phyloP scores from a whole-genome alignment of 1,140 invertebrate species.

The Drosophila suzukii region DNA sequence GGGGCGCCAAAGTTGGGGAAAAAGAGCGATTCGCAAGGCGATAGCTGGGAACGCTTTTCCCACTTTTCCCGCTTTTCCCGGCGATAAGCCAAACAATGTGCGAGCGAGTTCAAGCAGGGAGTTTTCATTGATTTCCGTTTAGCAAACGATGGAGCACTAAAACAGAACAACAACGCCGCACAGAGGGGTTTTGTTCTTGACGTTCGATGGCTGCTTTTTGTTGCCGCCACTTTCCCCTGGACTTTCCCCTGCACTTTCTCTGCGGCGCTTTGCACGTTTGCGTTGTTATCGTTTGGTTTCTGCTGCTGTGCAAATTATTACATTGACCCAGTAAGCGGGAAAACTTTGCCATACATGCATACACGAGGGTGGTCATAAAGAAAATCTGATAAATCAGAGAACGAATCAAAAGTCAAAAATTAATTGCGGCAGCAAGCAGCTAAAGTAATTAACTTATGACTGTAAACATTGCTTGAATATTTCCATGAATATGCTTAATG shows the following conservation, averaged over 20 bases:
- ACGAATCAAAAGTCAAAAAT: slow-evolving; percentile 32
- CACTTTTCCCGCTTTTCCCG: slow-evolving; percentile 17
- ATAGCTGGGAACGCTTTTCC: slow-evolving; percentile 45
- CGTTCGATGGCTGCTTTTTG: slow-evolving; percentile 36
- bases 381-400: slow-evolving; percentile 28
- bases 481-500: slow-evolving; percentile 20
- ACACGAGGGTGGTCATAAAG: slow-evolving; percentile 8
- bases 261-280: slow-evolving; percentile 60
- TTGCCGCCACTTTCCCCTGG: slow-evolving; percentile 14
- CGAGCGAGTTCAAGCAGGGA: slow-evolving; percentile 38
- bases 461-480: slow-evolving; percentile 37
- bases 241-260: slow-evolving; percentile 57
- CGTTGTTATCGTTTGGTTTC: slow-evolving; percentile 60
- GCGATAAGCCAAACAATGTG: slow-evolving; percentile 56
- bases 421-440: slow-evolving; percentile 45
- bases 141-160: slow-evolving; percentile 68
- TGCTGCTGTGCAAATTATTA: slow-evolving; percentile 75
- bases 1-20: slow-evolving; percentile 11
- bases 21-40: slow-evolving; percentile 40
- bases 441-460: slow-evolving; percentile 66
- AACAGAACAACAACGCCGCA: slow-evolving; percentile 32
- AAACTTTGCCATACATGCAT: slow-evolving; percentile 27
- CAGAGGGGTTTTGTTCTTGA: slow-evolving; percentile 23
- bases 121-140: slow-evolving; percentile 77
- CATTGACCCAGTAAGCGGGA: slow-evolving; percentile 70